Evolutionary conservation across 2,113 vertebrate species (phyloP).

Genomic region (Carollia perspicillata): DNA sequence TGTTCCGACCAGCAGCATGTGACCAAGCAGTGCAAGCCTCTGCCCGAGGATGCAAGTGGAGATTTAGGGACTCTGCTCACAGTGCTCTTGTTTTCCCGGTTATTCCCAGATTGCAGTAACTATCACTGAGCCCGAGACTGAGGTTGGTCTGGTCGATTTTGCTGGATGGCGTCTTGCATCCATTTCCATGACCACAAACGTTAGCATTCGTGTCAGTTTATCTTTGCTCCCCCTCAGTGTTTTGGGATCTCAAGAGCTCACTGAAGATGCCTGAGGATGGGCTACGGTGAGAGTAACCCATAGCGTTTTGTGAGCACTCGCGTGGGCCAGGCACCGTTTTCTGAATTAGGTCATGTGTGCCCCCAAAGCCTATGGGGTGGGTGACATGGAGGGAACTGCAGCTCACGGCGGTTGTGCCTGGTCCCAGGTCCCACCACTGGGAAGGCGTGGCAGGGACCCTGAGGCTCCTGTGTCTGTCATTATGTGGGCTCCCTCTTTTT

Average conservation of each 20-base stretch:
- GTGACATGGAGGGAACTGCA: rapidly evolving
- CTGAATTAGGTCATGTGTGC: background rate
- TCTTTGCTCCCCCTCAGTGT: too few species aligned
- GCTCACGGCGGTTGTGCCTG: rapidly evolving
- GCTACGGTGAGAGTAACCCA: background rate
- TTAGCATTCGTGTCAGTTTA: background rate
- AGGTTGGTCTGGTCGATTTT: rapidly evolving
- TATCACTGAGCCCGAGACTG: rapidly evolving
- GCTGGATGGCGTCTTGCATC: rapidly evolving
- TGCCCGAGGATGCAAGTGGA: too few species aligned
- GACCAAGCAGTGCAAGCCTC: background rate
- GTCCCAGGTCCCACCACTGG: too few species aligned
- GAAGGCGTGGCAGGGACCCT: rapidly evolving
- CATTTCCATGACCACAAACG: background rate
- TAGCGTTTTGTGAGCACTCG: background rate
- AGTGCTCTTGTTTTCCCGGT: background rate
- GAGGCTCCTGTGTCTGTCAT: rapidly evolving
- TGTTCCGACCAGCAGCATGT: background rate
- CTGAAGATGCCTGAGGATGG: too few species aligned
- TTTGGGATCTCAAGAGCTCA: background rate
- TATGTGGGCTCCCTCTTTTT: rapidly evolving
- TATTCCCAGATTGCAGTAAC: background rate
- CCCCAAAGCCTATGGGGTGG: background rate
- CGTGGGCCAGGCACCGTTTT: rapidly evolving
- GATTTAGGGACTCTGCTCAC: background rate